Evolutionary conservation across 2,113 vertebrate genomes (phyloP).

Genomic region (Jaculus jaculus): DNA sequence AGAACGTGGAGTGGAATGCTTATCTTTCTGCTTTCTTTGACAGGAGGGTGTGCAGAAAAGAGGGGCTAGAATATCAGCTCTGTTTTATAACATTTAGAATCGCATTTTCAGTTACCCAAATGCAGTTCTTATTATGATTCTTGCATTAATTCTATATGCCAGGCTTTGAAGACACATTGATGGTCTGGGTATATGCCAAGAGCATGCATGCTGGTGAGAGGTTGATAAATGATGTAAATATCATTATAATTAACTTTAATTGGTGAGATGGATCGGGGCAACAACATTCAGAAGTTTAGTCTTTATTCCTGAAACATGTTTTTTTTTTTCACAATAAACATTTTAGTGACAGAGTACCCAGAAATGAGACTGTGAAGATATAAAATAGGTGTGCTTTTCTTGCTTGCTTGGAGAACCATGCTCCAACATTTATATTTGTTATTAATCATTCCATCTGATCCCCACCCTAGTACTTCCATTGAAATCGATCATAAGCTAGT

Average conservation of each 20-base stretch:
- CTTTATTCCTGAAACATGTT: slow-evolving; percentile 12
- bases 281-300: background rate
- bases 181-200: slow-evolving; percentile 36
- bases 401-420: background rate
- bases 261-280: background rate
- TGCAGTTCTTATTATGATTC: slow-evolving; percentile 35
- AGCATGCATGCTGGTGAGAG: slow-evolving; percentile 30
- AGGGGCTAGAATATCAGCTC: background rate
- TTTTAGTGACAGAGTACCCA: background rate
- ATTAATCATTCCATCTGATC: background rate
- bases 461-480: background rate
- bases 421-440: slow-evolving; percentile 11
- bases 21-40: slow-evolving; percentile 46
- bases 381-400: background rate
- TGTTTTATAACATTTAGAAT: slow-evolving; percentile 57
- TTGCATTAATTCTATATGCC: slow-evolving; percentile 24
- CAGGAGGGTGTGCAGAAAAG: background rate
- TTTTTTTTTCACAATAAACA: slow-evolving; percentile 28
- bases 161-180: slow-evolving; percentile 56
- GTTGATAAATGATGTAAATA: slow-evolving; percentile 38
- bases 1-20: background rate
- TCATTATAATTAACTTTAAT: slow-evolving; percentile 28
- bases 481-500: background rate
- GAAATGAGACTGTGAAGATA: background rate
- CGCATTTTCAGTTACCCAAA: slow-evolving; percentile 38